A percentile compares a stretch with the other conserved stretches of the same genome.
Conservation (phyloP, 2,888 invertebrate genomes). For the Iselma pallidipennis region DNA sequence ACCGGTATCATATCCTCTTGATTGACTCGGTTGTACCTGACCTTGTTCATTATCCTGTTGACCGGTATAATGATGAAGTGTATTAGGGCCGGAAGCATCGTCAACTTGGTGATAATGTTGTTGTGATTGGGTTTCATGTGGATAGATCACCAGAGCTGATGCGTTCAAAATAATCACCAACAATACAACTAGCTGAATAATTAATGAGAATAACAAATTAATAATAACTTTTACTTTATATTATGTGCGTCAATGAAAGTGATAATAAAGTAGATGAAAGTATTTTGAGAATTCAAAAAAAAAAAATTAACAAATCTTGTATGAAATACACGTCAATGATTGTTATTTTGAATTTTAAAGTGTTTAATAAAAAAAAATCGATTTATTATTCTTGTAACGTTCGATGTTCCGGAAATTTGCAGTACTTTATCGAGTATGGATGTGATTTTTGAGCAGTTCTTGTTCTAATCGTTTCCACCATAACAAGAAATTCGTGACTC, state of each 20-base stretch:
- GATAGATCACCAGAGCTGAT: not conserved
- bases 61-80: not conserved
- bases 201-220: not conserved
- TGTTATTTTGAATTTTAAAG: too few species aligned
- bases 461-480: not conserved
- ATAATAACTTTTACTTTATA: not conserved
- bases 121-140: not conserved
- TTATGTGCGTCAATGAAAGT: too few species aligned
- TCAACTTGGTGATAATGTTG: not conserved
- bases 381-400: not conserved
- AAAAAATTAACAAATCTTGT: too few species aligned
- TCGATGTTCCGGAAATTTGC: not conserved
- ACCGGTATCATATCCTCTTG: conserved; percentile 25
- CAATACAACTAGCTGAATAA: not conserved
- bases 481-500: not conserved
- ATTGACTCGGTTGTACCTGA: conserved; percentile 25
- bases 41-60: conserved; percentile 5
- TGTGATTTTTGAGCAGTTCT: not conserved
- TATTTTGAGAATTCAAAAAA: too few species aligned
- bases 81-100: not conserved
- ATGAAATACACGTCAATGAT: too few species aligned
- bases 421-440: not conserved
- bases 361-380: not conserved
- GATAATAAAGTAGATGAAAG: too few species aligned
- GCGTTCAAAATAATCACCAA: not conserved